Percentiles rank a stretch among this genome's conserved stretches.
Conservation (phyloP, 2,797 vertebrate genomes). For the Lutra lutra region DNA sequence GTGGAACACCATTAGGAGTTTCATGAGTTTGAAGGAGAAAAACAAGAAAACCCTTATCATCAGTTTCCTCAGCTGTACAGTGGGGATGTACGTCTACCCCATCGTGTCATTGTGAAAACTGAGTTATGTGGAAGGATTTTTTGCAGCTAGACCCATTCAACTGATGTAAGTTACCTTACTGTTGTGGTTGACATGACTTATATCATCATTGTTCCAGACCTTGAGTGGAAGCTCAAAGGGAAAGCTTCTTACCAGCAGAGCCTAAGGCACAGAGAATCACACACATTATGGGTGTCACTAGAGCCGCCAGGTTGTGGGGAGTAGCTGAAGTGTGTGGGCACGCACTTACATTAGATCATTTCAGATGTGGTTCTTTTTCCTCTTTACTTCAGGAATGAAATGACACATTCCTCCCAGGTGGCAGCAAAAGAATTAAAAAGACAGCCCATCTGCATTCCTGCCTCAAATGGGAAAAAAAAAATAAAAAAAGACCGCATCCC, state of each 20-base stretch:
- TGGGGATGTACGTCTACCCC: background rate
- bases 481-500: background rate
- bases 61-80: background rate
- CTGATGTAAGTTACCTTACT: background rate
- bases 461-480: background rate
- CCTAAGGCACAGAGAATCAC: background rate
- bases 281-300: background rate
- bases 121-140: background rate
- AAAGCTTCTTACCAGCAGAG: background rate
- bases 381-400: conserved; percentile 56
- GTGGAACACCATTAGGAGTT: background rate
- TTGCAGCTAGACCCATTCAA: background rate
- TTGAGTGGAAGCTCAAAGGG: background rate
- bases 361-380: conserved; percentile 14
- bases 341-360: background rate
- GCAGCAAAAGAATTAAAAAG: conserved; percentile 58
- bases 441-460: conserved; percentile 47
- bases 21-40: background rate
- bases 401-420: conserved; percentile 63
- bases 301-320: background rate
- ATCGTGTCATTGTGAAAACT: background rate
- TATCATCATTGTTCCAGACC: background rate
- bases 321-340: background rate
- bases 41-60: background rate
- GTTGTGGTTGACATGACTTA: background rate